phyloP scores from a whole-genome alignment of 2,797 vertebrate species.

The Gouania willdenowi region DNA sequence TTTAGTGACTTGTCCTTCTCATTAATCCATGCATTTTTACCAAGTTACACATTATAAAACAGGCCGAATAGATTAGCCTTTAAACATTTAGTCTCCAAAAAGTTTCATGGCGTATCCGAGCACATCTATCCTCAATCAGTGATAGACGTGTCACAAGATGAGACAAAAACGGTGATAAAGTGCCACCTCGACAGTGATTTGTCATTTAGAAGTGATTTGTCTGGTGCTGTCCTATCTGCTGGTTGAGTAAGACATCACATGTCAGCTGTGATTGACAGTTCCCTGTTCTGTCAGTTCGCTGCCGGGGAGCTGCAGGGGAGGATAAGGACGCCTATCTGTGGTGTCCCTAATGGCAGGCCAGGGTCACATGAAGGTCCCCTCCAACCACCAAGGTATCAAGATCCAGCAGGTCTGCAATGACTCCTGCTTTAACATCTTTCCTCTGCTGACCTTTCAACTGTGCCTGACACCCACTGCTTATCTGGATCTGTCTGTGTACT shows the following conservation, averaged over 20 bases:
- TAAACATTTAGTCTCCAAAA: too few relatives aligned
- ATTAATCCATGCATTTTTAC: slow-evolving; percentile 10
- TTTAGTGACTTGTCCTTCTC: slow-evolving; percentile 22
- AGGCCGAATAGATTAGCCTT: too few relatives aligned
- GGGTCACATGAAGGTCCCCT: slow-evolving; percentile 65
- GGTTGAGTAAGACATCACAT: slow-evolving; percentile 64
- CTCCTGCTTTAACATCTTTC: slow-evolving; percentile 57
- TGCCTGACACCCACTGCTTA: slow-evolving; percentile 17
- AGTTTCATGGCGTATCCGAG: too few relatives aligned
- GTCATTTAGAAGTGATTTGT: slow-evolving; percentile 61
- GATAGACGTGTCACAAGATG: slow-evolving; percentile 25
- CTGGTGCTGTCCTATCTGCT: slow-evolving; percentile 64
- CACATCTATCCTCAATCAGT: slow-evolving; percentile 40
- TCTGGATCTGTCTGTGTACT: slow-evolving; percentile 1
- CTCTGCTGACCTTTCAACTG: slow-evolving; percentile 50
- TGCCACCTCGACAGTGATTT: slow-evolving; percentile 51
- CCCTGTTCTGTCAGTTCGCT: slow-evolving; percentile 65
- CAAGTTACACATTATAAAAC: slow-evolving; percentile 7
- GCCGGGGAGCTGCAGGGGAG: slow-evolving; percentile 67
- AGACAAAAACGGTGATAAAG: slow-evolving; percentile 38
- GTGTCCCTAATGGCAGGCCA: slow-evolving; percentile 60
- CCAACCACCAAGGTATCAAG: slow-evolving; percentile 51
- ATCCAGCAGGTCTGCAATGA: slow-evolving; percentile 52
- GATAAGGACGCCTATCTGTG: slow-evolving; percentile 73
- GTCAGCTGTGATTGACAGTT: slow-evolving; percentile 70